These are phyloP conservation scores for Drosophila sturtevanti DNA, from an alignment of 1,140 invertebrate genomes.

Conservation along the genomic window DNA sequence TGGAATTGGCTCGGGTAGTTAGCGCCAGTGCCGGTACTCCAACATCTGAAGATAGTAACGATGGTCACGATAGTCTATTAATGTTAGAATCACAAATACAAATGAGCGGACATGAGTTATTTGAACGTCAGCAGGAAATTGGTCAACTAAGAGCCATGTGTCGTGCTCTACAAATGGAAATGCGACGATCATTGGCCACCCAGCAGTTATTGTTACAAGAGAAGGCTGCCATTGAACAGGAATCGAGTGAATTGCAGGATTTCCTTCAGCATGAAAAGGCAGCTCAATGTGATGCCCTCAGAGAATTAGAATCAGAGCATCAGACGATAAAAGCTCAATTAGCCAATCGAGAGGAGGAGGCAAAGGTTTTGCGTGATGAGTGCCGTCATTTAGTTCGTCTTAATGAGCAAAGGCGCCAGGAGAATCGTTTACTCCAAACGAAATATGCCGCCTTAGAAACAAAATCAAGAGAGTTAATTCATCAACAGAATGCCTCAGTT, in stretches of 20 bases:
- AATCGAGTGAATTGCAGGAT: slow-evolving; percentile 89
- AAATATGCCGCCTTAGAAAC: slow-evolving; percentile 86
- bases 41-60: slow-evolving; percentile 84
- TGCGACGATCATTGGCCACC: slow-evolving; percentile 84
- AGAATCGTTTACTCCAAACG: slow-evolving; percentile 87
- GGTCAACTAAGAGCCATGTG: slow-evolving; percentile 87
- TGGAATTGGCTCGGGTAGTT: slow-evolving; percentile 83
- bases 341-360: slow-evolving; percentile 84
- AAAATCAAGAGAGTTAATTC: slow-evolving; percentile 86
- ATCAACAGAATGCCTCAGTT: slow-evolving; percentile 88
- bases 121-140: slow-evolving; percentile 90
- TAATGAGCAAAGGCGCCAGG: slow-evolving; percentile 90
- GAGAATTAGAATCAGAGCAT: slow-evolving; percentile 89
- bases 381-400: slow-evolving; percentile 90
- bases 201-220: slow-evolving; percentile 88
- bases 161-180: slow-evolving; percentile 86
- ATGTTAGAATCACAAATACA: slow-evolving; percentile 90
- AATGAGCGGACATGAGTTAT: slow-evolving; percentile 88
- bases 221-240: slow-evolving; percentile 87
- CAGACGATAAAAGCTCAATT: slow-evolving; percentile 84
- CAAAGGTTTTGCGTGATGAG: slow-evolving; percentile 88
- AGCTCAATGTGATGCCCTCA: slow-evolving; percentile 88
- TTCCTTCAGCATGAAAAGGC: slow-evolving; percentile 91
- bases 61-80: slow-evolving; percentile 87
- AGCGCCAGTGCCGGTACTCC: slow-evolving; percentile 74